phyloP scores from a whole-genome alignment of 2,113 vertebrate species.

The Harpagus bidentatus region DNA sequence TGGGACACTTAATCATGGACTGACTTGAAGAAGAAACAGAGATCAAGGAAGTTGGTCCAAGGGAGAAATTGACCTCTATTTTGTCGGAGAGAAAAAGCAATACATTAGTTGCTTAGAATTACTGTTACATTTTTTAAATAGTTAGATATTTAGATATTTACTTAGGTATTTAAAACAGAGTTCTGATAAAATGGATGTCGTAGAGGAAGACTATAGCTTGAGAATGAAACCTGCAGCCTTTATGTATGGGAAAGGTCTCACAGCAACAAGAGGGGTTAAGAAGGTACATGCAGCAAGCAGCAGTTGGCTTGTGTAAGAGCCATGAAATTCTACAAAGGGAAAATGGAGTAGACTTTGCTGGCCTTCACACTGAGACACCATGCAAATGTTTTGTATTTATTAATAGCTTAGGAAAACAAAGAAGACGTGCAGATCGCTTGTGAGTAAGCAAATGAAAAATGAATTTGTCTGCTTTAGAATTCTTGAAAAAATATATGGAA shows the following conservation, averaged over 20 bases:
- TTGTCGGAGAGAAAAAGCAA: neutral
- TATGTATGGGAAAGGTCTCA: neutral
- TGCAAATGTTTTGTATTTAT: neutral
- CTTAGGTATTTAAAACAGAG: neutral
- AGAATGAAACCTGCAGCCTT: neutral
- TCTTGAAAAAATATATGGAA: neutral
- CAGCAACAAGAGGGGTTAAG: neutral
- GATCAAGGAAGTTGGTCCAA: neutral
- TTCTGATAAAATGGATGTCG: neutral
- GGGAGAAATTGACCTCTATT: neutral
- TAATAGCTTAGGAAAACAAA: neutral
- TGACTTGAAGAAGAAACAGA: neutral
- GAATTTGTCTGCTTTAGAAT: neutral
- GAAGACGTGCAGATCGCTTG: rapidly evolving
- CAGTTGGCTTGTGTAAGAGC: neutral
- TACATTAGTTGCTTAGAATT: neutral
- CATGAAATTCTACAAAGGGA: neutral
- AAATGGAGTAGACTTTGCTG: neutral
- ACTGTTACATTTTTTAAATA: neutral
- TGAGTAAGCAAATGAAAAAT: neutral
- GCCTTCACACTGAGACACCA: neutral
- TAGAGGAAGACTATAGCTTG: neutral
- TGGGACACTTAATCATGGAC: neutral
- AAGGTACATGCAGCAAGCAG: neutral
- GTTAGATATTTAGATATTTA: neutral